A percentile compares a stretch with the other conserved stretches of the same genome.
These are phyloP conservation scores for Melanotaenia boesemani DNA, from an alignment of 2,797 vertebrate genomes.

Conservation along the genomic window DNA sequence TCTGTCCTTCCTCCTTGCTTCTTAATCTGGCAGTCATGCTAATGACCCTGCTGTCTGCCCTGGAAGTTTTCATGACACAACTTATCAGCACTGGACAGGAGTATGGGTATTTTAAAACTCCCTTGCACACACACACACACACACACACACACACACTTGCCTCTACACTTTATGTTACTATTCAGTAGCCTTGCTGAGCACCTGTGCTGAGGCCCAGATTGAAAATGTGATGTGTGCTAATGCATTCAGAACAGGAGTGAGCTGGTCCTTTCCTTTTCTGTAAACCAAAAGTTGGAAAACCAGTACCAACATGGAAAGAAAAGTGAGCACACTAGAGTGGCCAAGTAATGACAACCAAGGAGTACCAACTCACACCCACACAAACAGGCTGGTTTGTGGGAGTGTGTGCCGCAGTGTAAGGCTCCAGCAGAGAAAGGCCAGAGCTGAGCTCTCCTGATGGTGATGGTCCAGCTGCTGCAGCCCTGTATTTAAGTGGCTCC, in stretches of 20 bases:
- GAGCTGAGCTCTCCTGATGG: constrained; percentile 68
- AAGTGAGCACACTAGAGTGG: constrained; percentile 67
- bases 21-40: constrained; percentile 68
- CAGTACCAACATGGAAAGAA: constrained; percentile 61
- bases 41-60: constrained; percentile 69
- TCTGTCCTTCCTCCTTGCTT: constrained; percentile 47
- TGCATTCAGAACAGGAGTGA: constrained; percentile 79
- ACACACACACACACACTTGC: constrained; percentile 26
- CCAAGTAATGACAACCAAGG: constrained; percentile 76
- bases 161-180: constrained; percentile 61
- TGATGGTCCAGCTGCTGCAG: constrained; percentile 75
- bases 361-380: constrained; percentile 62
- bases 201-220: constrained; percentile 72
- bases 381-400: constrained; percentile 52
- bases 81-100: constrained; percentile 67
- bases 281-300: constrained; percentile 71
- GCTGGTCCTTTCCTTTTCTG: constrained; percentile 64
- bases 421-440: constrained; percentile 69
- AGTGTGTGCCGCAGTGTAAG: constrained; percentile 66
- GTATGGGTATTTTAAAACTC: constrained; percentile 68
- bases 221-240: constrained; percentile 77
- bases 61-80: constrained; percentile 65
- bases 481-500: constrained; percentile 74
- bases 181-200: constrained; percentile 63
- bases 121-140: neutral